Conservation (phyloP, 2,113 vertebrate genomes). For the Perognathus longimembris region DNA sequence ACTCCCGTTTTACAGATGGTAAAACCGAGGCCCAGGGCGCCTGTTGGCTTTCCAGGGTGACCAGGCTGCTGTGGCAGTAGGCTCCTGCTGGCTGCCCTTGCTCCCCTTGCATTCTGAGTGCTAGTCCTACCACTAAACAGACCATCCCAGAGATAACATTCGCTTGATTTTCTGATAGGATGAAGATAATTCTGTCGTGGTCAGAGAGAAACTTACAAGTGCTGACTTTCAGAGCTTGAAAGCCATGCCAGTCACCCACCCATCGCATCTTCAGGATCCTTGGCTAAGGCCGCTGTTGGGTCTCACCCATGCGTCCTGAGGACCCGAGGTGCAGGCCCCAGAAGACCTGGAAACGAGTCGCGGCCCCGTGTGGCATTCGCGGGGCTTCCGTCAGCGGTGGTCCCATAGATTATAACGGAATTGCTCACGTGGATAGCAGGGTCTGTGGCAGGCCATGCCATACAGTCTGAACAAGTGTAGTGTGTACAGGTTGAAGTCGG, state of each 20-base stretch:
- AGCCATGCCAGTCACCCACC: background rate
- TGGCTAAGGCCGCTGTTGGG: rapidly evolving
- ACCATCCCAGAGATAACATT: rapidly evolving
- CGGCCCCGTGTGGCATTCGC: background rate
- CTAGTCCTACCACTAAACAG: background rate
- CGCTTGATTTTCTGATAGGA: background rate
- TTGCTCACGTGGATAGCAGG: background rate
- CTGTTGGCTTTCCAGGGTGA: background rate
- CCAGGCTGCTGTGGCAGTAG: too few species aligned
- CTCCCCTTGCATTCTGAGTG: too few species aligned
- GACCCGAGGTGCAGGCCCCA: background rate
- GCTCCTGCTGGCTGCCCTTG: too few species aligned
- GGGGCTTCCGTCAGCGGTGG: background rate
- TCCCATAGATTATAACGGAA: background rate
- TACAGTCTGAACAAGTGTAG: too few species aligned
- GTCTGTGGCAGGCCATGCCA: background rate
- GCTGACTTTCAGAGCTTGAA: background rate
- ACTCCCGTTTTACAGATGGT: background rate
- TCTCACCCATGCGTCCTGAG: background rate
- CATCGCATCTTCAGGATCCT: background rate
- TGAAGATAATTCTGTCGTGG: background rate
- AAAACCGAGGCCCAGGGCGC: background rate
- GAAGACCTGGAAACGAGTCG: too few species aligned
- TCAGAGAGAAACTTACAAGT: background rate
- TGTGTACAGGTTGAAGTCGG: too few species aligned